Percentiles rank a stretch among this genome's conserved stretches.
These are phyloP conservation scores for Ganaspis sp. DNA, from an alignment of 1,140 invertebrate species.

Conservation along the genomic window DNA sequence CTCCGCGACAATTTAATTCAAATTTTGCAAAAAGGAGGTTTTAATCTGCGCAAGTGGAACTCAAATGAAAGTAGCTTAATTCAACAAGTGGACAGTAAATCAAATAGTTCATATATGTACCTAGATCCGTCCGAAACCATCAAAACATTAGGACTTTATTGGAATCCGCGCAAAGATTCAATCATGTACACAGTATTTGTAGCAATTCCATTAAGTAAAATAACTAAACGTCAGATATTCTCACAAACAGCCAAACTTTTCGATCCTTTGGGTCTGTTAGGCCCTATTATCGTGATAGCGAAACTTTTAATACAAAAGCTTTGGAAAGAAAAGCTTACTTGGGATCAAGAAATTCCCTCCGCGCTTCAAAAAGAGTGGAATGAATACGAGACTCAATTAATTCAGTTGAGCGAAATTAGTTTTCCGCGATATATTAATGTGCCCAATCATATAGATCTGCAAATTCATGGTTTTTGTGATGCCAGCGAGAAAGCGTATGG, in stretches of 20 bases:
- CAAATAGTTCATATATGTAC: neutral
- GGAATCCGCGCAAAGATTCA: neutral
- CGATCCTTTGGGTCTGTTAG: neutral
- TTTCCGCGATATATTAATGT: neutral
- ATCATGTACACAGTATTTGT: neutral
- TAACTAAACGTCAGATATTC: neutral
- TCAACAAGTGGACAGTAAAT: neutral
- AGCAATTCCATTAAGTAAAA: neutral
- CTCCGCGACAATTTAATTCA: constrained; percentile 41
- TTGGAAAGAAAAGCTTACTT: neutral
- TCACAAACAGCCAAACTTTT: neutral
- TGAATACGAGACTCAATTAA: neutral
- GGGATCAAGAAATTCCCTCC: neutral
- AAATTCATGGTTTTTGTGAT: neutral
- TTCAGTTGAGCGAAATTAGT: neutral
- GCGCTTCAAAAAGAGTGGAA: neutral
- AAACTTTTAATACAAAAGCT: neutral
- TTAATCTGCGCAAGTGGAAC: constrained; percentile 1
- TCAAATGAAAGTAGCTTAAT: constrained; percentile 49
- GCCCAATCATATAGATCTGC: neutral
- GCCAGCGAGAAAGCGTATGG: too few species aligned
- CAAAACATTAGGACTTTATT: neutral
- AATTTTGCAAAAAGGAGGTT: constrained; percentile 53
- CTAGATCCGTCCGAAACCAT: neutral
- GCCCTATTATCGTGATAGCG: neutral